Percentiles rank a stretch among this genome's conserved stretches.
phyloP scores from a whole-genome alignment of 2,888 invertebrate species.

The Andrena camellia region DNA sequence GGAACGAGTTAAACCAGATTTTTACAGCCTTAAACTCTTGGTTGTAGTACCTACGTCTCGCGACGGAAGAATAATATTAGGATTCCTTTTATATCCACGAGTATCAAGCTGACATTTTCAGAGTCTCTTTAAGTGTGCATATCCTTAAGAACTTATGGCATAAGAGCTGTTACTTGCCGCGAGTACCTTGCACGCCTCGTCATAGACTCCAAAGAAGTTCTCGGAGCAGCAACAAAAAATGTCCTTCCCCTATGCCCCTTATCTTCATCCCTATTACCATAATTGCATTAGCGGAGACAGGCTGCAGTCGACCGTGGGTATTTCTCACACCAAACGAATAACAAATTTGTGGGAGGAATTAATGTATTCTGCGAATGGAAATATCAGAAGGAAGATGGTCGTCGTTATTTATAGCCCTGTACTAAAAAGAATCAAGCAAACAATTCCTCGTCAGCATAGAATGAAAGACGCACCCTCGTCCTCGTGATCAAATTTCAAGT shows the following conservation, averaged over 20 bases:
- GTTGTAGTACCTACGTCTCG: conserved; percentile 20
- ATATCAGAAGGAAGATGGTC: background rate
- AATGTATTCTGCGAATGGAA: background rate
- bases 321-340: background rate
- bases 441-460: background rate
- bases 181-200: conserved; percentile 26
- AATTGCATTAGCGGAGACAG: background rate
- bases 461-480: background rate
- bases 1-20: conserved; percentile 46
- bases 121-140: conserved; percentile 54
- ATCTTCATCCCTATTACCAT: background rate
- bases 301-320: background rate
- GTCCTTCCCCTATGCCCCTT: background rate
- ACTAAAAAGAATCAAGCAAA: background rate
- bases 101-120: conserved; percentile 62
- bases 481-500: no score
- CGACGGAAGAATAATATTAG: conserved; percentile 31
- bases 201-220: background rate
- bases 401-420: background rate
- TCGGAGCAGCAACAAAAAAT: conserved; percentile 9
- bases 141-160: conserved; percentile 36
- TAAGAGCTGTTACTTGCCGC: conserved; percentile 57
- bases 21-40: conserved; percentile 34
- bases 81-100: conserved; percentile 58
- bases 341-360: background rate